Conservation (phyloP, 2,888 invertebrate genomes). For the Suillia variegata region DNA sequence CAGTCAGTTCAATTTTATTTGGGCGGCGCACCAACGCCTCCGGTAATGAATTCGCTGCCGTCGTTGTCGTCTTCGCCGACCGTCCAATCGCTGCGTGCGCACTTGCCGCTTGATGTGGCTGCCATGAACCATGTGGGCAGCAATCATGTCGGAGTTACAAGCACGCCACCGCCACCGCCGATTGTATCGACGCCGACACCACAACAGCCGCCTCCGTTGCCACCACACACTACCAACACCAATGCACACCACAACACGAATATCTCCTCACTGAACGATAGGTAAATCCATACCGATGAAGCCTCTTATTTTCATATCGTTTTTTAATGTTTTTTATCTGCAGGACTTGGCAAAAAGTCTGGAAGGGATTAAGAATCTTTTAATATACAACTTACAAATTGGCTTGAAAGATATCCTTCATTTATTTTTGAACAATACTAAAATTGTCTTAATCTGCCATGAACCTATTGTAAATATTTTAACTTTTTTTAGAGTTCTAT, state of each 20-base stretch:
- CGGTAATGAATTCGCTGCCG: conserved; percentile 11
- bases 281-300: conserved; percentile 39
- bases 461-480: too few relatives aligned
- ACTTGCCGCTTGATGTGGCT: conserved; percentile 27
- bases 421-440: too few relatives aligned
- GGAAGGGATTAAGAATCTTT: not conserved
- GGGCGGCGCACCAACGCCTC: conserved; percentile 37
- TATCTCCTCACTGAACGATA: conserved; percentile 41
- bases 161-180: conserved; percentile 16
- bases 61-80: conserved; percentile 23
- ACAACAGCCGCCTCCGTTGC: conserved; percentile 5
- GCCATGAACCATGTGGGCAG: conserved; percentile 31
- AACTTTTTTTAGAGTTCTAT: too few relatives aligned
- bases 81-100: conserved; percentile 18
- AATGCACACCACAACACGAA: conserved; percentile 25
- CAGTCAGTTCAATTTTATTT: conserved; percentile 51
- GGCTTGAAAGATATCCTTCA: too few relatives aligned
- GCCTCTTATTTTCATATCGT: not conserved
- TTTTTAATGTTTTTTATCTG: not conserved
- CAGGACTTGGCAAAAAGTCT: too few relatives aligned
- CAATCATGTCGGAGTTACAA: too few relatives aligned
- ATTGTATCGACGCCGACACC: conserved; percentile 20
- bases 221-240: conserved; percentile 15
- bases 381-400: too few relatives aligned
- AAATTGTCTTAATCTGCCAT: too few relatives aligned